Base-by-base conservation (phyloP, 2,888 invertebrate genomes). In the Myopa testacea region DNA sequence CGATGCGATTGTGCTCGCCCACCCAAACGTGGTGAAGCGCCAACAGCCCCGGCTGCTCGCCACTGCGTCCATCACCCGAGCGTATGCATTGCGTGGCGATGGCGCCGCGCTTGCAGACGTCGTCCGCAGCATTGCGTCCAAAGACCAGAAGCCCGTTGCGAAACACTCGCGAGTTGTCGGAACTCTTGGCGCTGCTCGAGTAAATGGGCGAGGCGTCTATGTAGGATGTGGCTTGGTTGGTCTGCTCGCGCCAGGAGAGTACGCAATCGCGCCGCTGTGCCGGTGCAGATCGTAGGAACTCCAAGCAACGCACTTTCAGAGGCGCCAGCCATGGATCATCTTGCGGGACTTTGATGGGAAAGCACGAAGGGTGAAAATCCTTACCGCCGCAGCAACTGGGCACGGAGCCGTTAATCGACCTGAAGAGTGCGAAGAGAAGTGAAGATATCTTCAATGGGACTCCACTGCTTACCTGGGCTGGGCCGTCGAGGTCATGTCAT, bases 171-270 rank as follows among this genome's bases (percentile, higher is more conserved):
- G 95, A 91, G 79, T 92, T 92, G 84, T 95, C 94, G 0, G 94
- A 93, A 74, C 93, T 93, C 70, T 93, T 90, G 4, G 93, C 92
- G 16, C 94, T 94, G 85, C 94, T 95, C 62, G 95, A 95, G 85
- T 96, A 96, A 6, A 96, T 92, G 40, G 93, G 93, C 0, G 96
- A 96, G 0, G 93, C 96, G 82, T 96, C 96, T 8, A 96, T 91
- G 85, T 92, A 96, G 0, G 95, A 93, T 0, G 96, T 95, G 4
- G 94, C 93, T 81, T 96, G 96, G 87, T 96, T 95, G 78, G 96
- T 93, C 88, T 96, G 96, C 84, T 96, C 96, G 2, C 96, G 91
- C 91, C 95, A 94, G 12, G 96, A 96, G 16, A 96, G 90, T 8
- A 93, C 92, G 85, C 96, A 96, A 87, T 95, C 94, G 67, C 94